These are phyloP conservation scores for Hyperopisus bebe DNA, from an alignment of 2,113 vertebrate species.

Conservation along the genomic window DNA sequence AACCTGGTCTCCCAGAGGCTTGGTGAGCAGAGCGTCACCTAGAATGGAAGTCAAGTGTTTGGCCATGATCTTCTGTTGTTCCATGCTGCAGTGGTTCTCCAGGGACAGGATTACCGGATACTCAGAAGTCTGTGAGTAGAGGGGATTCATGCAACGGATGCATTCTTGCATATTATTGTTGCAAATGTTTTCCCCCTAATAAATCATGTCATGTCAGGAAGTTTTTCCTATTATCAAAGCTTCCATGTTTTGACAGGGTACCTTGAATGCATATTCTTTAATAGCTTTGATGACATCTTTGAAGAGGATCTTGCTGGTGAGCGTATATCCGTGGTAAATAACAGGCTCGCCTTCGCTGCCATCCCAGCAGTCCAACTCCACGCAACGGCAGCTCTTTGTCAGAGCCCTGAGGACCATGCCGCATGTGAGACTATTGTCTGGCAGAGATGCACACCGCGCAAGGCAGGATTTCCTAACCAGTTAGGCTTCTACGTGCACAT, in stretches of 20 bases:
- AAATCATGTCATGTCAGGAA: background rate
- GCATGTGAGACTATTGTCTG: background rate
- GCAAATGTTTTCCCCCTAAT: background rate
- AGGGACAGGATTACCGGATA: conserved; percentile 93
- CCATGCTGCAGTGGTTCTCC: conserved; percentile 90
- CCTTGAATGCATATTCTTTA: conserved; percentile 92
- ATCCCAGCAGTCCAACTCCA: conserved; percentile 95
- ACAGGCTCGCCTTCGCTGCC: conserved; percentile 79
- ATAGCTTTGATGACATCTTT: conserved; percentile 82
- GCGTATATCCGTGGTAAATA: conserved; percentile 93
- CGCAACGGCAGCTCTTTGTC: conserved; percentile 85
- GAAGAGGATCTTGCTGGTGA: conserved; percentile 93
- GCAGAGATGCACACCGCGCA: background rate
- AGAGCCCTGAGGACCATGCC: conserved; percentile 68
- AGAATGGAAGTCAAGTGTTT: conserved; percentile 74
- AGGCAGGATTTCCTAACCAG: background rate
- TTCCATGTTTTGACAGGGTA: conserved; percentile 41
- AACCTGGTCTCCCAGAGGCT: conserved; percentile 65
- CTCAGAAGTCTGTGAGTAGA: conserved; percentile 62
- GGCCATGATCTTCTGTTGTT: conserved; percentile 86
- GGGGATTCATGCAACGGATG: background rate
- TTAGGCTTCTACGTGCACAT: background rate
- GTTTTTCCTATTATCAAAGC: background rate
- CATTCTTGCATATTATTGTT: background rate
- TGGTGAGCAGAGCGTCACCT: conserved; percentile 73